A percentile compares a stretch with the other conserved stretches of the same genome.
phyloP scores from a whole-genome alignment of 2,888 invertebrate species.

The Athripsodes cinereus region DNA sequence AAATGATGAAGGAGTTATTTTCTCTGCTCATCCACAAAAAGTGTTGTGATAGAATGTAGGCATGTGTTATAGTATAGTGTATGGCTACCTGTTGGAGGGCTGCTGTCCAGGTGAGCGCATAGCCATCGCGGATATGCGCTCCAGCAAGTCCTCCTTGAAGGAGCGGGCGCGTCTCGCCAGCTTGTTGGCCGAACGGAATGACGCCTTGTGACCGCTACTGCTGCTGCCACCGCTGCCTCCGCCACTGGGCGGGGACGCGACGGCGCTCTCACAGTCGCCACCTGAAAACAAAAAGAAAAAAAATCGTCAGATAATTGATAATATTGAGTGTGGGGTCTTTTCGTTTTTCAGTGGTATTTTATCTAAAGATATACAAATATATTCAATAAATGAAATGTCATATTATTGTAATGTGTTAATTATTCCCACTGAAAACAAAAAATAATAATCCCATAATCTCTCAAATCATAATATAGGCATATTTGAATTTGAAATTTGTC shows the following conservation, averaged over 20 bases:
- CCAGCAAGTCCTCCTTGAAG: constrained; percentile 88
- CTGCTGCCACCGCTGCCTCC: constrained; percentile 37
- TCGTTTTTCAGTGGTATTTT: no score
- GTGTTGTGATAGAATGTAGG: background rate
- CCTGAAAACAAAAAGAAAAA: constrained; percentile 13
- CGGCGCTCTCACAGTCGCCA: constrained; percentile 29
- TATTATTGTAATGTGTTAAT: no score
- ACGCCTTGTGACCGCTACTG: constrained; percentile 66
- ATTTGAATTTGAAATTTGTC: no score
- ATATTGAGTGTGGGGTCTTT: no score
- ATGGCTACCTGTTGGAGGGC: constrained; percentile 42
- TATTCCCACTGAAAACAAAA: no score
- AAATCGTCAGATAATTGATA: constrained; percentile 5
- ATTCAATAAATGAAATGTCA: no score
- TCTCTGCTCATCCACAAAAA: background rate
- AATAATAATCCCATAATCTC: no score
- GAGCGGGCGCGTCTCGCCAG: constrained; percentile 82
- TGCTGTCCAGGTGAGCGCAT: constrained; percentile 72
- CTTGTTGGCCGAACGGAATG: constrained; percentile 72
- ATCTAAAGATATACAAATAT: no score
- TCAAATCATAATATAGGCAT: no score
- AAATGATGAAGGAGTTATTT: no score
- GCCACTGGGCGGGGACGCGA: constrained; percentile 33
- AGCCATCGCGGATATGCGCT: constrained; percentile 86
- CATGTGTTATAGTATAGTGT: background rate